These are phyloP conservation scores for Hyles lineata DNA, from an alignment of 2,888 invertebrate genomes.

Conservation along the genomic window DNA sequence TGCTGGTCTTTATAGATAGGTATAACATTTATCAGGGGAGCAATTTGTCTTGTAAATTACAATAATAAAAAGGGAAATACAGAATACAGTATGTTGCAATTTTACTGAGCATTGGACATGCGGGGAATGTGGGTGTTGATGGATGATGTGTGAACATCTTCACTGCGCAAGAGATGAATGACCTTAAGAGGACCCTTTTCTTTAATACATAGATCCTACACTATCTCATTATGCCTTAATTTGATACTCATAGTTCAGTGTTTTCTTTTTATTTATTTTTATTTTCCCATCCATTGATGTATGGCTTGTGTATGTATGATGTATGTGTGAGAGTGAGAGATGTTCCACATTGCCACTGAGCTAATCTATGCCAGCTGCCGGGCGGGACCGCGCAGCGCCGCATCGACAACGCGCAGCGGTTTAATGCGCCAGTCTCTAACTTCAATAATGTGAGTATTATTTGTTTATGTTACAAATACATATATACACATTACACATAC, in stretches of 20 bases:
- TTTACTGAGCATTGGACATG: constrained; percentile 67
- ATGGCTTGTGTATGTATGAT: constrained; percentile 36
- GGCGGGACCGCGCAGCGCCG: constrained; percentile 43
- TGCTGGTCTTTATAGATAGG: no score
- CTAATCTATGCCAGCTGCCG: constrained; percentile 62
- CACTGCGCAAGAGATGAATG: constrained; percentile 44
- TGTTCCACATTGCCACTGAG: constrained; percentile 63
- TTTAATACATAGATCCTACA: background rate
- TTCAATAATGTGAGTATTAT: constrained; percentile 1
- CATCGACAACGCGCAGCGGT: constrained; percentile 31
- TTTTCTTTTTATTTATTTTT: no score
- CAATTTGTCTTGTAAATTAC: no score
- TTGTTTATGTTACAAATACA: no score
- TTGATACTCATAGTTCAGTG: constrained; percentile 30
- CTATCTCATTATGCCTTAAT: background rate
- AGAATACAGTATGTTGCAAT: constrained; percentile 62
- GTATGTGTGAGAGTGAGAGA: constrained; percentile 52
- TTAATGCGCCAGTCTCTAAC: background rate
- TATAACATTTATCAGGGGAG: no score
- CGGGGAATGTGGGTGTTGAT: constrained; percentile 66
- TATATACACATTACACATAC: no score
- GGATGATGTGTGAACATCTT: constrained; percentile 66
- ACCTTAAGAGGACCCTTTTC: background rate
- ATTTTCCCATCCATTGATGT: no score
- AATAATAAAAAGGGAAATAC: background rate